A percentile compares a stretch with the other conserved stretches of the same genome.
Evolutionary conservation across 2,113 vertebrate species (phyloP).

Genomic region (Zapus hudsonius): DNA sequence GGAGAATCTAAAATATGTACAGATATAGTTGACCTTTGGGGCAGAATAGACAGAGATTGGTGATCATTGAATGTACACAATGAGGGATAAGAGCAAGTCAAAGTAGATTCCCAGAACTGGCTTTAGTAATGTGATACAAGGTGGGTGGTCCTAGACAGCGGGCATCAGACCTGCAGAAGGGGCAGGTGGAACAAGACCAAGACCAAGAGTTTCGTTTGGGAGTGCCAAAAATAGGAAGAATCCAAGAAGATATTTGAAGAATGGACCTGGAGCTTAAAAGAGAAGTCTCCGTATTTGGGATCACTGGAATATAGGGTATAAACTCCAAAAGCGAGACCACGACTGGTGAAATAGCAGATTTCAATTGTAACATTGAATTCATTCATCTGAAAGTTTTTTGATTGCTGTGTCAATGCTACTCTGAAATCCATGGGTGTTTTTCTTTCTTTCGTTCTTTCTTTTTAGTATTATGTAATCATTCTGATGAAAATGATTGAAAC

Average conservation of each 20-base stretch:
- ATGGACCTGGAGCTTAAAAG: background rate
- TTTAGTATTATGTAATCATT: background rate
- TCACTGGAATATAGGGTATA: background rate
- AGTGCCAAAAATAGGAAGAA: background rate
- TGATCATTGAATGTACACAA: background rate
- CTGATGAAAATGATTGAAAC: background rate
- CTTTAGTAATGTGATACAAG: background rate
- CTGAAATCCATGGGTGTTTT: background rate
- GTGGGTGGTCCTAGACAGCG: no score
- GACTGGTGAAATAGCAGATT: background rate
- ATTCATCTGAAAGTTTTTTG: background rate
- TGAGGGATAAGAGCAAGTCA: background rate
- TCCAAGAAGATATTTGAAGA: background rate
- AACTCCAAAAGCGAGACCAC: background rate
- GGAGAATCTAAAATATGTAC: background rate
- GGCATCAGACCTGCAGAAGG: background rate
- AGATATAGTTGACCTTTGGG: background rate
- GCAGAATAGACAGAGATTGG: background rate
- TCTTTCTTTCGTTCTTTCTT: no score
- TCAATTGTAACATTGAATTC: background rate
- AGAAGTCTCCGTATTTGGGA: background rate
- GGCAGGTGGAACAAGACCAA: background rate
- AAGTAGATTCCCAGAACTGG: background rate
- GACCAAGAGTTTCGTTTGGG: background rate
- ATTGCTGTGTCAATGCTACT: background rate